Base-by-base conservation (phyloP, 2,797 vertebrate genomes). In the Psittacula echo region DNA sequence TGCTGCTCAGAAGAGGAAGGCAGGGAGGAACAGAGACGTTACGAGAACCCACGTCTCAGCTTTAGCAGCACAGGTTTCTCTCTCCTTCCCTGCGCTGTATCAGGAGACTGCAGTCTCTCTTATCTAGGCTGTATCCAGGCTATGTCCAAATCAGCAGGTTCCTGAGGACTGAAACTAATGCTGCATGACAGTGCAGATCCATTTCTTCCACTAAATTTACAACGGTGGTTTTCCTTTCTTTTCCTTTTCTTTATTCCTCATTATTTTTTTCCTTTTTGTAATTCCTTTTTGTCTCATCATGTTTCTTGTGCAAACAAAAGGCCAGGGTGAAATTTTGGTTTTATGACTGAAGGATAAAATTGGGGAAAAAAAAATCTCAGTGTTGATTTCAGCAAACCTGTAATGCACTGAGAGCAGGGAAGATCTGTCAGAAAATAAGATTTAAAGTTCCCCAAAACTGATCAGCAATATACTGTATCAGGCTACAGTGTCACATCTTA, bases 271-370 rank as follows among this genome's bases (percentile, higher is more conserved):
- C 2, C 10, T 68, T 73, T 86, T 90, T 61, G 37, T 56, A 83
- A 87, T 85, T 87, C 75, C 41, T 71, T 93, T 95, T 76, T 67
- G 77, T 92, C 65, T 91, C 91, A 58, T 90, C 10, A 1, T 64
- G 78, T 90, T 91, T 88, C 65, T 77, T 70, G 42, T 82, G 71
- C 54, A 50, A 70, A 65, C 4, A 3, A 85, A 93, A 90, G 62
- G 37, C 37, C 5, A 1, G 22, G 9, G n/a, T 39, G 47, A 85
- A 91, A 83, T 89, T 95, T 90, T 86, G 44, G 0, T 21, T 95
- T 90, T 84, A 15, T 50, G 44, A 77, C 32, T 41, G 41, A 75
- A 78, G 53, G 72, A 85, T 58, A 75, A 92, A 71, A 93, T 41
- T 42, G 6, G 64, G 37, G 37, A 37, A 1, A 39, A 84, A 53